Evolutionary conservation across 2,888 invertebrate genomes (phyloP).

Genomic region (Anoplius nigerrimus): DNA sequence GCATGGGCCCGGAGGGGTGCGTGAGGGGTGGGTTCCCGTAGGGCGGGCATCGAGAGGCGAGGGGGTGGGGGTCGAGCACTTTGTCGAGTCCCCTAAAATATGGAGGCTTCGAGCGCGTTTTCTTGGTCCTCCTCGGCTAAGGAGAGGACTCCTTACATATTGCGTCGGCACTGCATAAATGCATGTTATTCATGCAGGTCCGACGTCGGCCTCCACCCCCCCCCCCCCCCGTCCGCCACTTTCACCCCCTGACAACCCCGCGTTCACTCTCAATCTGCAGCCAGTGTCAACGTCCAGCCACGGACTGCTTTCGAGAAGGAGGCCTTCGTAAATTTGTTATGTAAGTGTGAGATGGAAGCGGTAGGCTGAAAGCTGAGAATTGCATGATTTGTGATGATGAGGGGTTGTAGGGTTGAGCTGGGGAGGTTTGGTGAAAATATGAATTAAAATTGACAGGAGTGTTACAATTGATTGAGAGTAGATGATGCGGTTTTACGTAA

Average conservation of each 20-base stretch:
- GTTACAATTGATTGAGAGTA: too few species aligned
- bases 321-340: too few species aligned
- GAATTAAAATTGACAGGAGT: too few species aligned
- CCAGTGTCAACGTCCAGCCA: not conserved
- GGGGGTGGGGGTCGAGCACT: constrained; percentile 54
- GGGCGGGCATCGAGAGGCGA: constrained; percentile 19
- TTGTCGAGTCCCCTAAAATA: constrained; percentile 61
- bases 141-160: constrained; percentile 66
- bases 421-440: too few species aligned
- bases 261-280: constrained; percentile 18
- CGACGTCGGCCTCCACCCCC: constrained; percentile 36
- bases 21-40: not conserved
- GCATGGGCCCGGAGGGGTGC: constrained; percentile 53
- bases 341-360: too few species aligned
- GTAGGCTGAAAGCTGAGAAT: too few species aligned
- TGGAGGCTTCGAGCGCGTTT: constrained; percentile 57
- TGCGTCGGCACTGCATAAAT: constrained; percentile 68
- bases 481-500: too few species aligned
- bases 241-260: constrained; percentile 33
- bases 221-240: constrained; percentile 25
- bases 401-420: too few species aligned
- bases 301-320: too few species aligned
- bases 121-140: constrained; percentile 58
- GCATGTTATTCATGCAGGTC: constrained; percentile 67
- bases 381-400: too few species aligned